Evolutionary conservation across 2,797 vertebrate species (phyloP).

Genomic region (Diplodus sargus): DNA sequence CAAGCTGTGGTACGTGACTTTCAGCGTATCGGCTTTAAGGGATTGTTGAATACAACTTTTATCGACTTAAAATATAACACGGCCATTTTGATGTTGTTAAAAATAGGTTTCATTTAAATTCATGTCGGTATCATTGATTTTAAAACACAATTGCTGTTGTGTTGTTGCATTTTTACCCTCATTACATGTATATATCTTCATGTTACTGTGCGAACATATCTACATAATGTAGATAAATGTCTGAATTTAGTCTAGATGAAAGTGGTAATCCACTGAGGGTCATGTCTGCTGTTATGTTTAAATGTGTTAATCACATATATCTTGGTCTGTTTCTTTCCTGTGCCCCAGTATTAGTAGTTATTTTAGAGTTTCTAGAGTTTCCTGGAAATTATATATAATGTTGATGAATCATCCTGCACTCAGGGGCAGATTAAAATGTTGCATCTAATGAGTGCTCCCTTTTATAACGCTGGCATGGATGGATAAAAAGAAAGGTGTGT

Average conservation of each 20-base stretch:
- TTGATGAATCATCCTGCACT: no score
- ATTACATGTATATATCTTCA: neutral
- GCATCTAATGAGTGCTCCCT: no score
- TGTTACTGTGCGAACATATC: neutral
- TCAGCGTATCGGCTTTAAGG: constrained; percentile 5
- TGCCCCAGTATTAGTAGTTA: no score
- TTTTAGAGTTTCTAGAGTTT: no score
- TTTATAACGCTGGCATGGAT: no score
- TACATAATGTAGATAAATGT: neutral
- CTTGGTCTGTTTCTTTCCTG: no score
- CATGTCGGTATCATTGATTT: neutral
- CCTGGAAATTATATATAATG: no score
- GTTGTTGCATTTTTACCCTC: neutral
- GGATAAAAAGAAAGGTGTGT: no score
- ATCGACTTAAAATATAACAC: neutral
- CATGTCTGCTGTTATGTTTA: no score
- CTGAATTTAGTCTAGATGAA: neutral
- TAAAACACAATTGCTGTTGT: neutral
- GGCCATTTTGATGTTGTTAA: neutral
- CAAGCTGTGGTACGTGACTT: neutral
- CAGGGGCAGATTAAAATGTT: no score
- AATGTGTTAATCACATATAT: no score
- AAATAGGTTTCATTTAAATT: neutral
- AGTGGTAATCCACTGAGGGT: no score
- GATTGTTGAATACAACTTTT: neutral